phyloP scores from a whole-genome alignment of 2,888 invertebrate genomes.

The Ophion obscuratus region DNA sequence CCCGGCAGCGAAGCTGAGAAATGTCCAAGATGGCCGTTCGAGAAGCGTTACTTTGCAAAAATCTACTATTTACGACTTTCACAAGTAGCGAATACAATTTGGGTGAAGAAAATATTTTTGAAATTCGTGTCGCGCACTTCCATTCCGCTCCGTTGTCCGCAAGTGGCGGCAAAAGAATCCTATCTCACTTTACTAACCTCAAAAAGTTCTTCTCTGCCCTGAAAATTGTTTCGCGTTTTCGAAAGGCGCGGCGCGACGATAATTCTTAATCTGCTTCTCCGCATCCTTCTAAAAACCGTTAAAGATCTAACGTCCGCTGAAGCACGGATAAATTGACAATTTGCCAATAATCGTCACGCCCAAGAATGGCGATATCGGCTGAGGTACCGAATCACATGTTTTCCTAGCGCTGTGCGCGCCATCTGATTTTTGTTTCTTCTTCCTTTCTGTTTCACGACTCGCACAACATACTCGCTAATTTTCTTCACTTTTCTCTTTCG shows the following conservation, averaged over 20 bases:
- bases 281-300: not conserved
- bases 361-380: slow-evolving; percentile 27
- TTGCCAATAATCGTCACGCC: slow-evolving; percentile 42
- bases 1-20: not conserved
- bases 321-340: slow-evolving; percentile 55
- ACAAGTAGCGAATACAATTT: no score
- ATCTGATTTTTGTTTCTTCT: not conserved
- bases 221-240: not conserved
- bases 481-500: not conserved
- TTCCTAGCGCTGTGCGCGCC: slow-evolving; percentile 35
- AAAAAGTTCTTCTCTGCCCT: not conserved
- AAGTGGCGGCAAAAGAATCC: not conserved
- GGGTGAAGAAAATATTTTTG: not conserved
- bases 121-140: not conserved
- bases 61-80: no score
- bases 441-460: not conserved
- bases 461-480: not conserved
- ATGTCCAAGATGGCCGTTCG: not conserved
- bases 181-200: not conserved
- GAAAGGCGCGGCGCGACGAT: no score
- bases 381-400: slow-evolving; percentile 37
- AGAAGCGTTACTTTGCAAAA: not conserved
- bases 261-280: slow-evolving; percentile 12
- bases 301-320: slow-evolving; percentile 26
- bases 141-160: not conserved